Evolutionary conservation across 1,140 invertebrate species (phyloP).

Genomic region (Triops cancriformis): DNA sequence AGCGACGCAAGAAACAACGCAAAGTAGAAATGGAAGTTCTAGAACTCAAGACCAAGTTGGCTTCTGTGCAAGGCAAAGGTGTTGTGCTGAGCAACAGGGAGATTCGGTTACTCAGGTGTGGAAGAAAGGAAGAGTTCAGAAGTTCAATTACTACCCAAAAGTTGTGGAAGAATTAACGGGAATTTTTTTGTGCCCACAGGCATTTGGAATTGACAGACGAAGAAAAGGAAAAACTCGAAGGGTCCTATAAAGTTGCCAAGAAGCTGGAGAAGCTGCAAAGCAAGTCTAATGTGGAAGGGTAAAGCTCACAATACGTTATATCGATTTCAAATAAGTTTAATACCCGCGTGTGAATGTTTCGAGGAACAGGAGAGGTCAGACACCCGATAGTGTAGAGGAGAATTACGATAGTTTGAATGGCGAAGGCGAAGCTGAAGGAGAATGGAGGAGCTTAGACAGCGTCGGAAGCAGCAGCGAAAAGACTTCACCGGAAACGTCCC

Average conservation of each 20-base stretch:
- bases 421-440: slow-evolving; percentile 16
- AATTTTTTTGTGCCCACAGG: slow-evolving; percentile 39
- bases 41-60: slow-evolving; percentile 73
- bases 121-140: not conserved
- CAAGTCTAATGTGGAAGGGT: slow-evolving; percentile 27
- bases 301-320: slow-evolving; percentile 15
- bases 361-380: slow-evolving; percentile 28
- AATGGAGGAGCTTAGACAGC: slow-evolving; percentile 27
- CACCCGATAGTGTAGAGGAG: slow-evolving; percentile 15
- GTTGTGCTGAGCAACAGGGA: slow-evolving; percentile 86
- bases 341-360: slow-evolving; percentile 18
- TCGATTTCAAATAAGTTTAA: slow-evolving; percentile 28
- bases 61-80: slow-evolving; percentile 63
- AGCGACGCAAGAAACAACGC: slow-evolving; percentile 71
- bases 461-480: slow-evolving; percentile 26
- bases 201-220: slow-evolving; percentile 88
- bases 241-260: slow-evolving; percentile 83
- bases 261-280: slow-evolving; percentile 82
- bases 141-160: not conserved
- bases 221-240: slow-evolving; percentile 83
- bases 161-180: not conserved
- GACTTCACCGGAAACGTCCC: slow-evolving; percentile 29
- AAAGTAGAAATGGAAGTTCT: slow-evolving; percentile 82
- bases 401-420: slow-evolving; percentile 19
- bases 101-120: slow-evolving; percentile 70